phyloP scores from a whole-genome alignment of 1,140 invertebrate genomes.

The Leptoteleia sp. region DNA sequence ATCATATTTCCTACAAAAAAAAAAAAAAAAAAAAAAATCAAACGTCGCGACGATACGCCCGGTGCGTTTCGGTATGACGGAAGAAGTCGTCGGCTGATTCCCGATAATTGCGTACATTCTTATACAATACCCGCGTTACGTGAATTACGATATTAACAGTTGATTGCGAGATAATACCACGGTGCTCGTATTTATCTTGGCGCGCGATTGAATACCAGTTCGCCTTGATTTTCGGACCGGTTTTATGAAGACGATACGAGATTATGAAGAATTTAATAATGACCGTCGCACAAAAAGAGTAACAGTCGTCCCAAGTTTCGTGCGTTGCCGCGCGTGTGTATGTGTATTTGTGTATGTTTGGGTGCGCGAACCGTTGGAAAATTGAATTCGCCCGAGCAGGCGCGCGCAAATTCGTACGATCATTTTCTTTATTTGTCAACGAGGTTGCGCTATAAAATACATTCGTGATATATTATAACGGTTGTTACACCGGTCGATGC shows the following conservation, averaged over 20 bases:
- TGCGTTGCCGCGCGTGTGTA: no score
- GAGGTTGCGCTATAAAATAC: conserved; percentile 6
- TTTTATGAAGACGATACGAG: conserved; percentile 54
- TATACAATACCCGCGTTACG: conserved; percentile 49
- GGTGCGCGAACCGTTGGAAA: conserved; percentile 34
- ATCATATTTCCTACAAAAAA: no score
- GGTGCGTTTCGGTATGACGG: neutral
- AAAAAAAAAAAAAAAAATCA: no score
- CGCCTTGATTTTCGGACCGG: conserved; percentile 67
- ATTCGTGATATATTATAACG: conserved; percentile 41
- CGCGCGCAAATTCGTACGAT: conserved; percentile 1
- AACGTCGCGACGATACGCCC: neutral
- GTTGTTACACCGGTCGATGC: conserved; percentile 18
- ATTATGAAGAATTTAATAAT: conserved; percentile 51
- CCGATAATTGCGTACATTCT: conserved; percentile 34
- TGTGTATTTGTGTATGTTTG: no score
- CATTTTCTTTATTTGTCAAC: conserved; percentile 12
- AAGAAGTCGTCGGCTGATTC: conserved; percentile 26
- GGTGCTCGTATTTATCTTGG: conserved; percentile 52
- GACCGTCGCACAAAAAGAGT: conserved; percentile 20
- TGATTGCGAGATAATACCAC: conserved; percentile 60
- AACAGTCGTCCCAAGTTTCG: conserved; percentile 3
- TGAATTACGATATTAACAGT: conserved; percentile 64
- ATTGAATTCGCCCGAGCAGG: conserved; percentile 24
- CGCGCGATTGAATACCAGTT: conserved; percentile 56